phyloP scores from a whole-genome alignment of 2,888 invertebrate species.

The Labia minor region DNA sequence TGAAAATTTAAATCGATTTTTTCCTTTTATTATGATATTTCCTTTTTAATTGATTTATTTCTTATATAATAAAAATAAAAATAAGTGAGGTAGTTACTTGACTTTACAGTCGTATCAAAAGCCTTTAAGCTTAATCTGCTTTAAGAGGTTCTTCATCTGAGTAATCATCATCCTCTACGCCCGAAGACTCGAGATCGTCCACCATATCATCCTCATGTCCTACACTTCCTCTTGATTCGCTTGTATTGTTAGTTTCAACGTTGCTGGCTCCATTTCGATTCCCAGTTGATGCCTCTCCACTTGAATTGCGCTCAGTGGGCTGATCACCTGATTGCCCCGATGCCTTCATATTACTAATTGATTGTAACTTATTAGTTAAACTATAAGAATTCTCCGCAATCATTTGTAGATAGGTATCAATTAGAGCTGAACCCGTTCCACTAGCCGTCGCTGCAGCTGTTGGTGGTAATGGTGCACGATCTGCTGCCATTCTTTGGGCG shows the following conservation, averaged over 20 bases:
- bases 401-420: slow-evolving; percentile 80
- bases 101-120: background rate
- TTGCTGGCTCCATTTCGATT: slow-evolving; percentile 33
- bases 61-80: background rate
- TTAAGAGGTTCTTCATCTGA: slow-evolving; percentile 41
- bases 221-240: slow-evolving; percentile 26
- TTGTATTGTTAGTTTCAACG: slow-evolving; percentile 24
- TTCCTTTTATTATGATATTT: background rate
- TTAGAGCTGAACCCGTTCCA: slow-evolving; percentile 61
- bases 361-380: slow-evolving; percentile 59
- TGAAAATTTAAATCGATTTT: background rate
- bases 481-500: slow-evolving; percentile 44
- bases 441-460: slow-evolving; percentile 33
- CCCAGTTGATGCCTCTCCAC: slow-evolving; percentile 37
- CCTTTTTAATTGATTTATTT: background rate
- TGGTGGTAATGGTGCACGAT: slow-evolving; percentile 33
- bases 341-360: slow-evolving; percentile 54
- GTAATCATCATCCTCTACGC: slow-evolving; percentile 43
- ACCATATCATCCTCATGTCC: slow-evolving; percentile 39
- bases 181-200: slow-evolving; percentile 45
- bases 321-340: slow-evolving; percentile 37
- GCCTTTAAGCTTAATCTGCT: slow-evolving; percentile 32
- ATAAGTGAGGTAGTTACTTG: background rate
- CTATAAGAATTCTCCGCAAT: slow-evolving; percentile 72
- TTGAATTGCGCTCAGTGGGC: slow-evolving; percentile 45